A percentile compares a stretch with the other conserved stretches of the same genome.
These are phyloP conservation scores for Drosophila parabipectinata DNA, from an alignment of 1,140 invertebrate genomes.

Conservation along the genomic window DNA sequence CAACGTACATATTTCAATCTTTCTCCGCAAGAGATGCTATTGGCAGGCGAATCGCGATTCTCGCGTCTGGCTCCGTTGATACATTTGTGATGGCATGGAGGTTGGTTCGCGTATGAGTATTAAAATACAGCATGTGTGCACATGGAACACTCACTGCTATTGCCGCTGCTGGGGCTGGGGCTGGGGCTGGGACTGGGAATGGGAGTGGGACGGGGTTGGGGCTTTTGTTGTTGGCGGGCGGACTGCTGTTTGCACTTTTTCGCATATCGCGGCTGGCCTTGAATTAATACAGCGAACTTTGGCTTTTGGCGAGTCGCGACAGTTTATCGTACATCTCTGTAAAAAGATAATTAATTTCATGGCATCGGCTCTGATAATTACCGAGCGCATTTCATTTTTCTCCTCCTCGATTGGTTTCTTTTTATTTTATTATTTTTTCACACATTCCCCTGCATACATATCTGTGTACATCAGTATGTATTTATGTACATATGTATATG, in stretches of 20 bases:
- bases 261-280: constrained; percentile 76
- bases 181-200: constrained; percentile 20
- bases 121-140: constrained; percentile 17
- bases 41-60: constrained; percentile 14
- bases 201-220: constrained; percentile 2
- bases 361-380: constrained; percentile 64
- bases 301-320: constrained; percentile 62
- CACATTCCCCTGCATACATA: background rate
- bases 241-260: constrained; percentile 44
- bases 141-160: constrained; percentile 32
- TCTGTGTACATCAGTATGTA: background rate
- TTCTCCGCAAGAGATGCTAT: constrained; percentile 9
- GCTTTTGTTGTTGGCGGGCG: constrained; percentile 1
- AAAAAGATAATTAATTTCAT: constrained; percentile 81
- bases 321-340: constrained; percentile 82
- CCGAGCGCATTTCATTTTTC: constrained; percentile 70
- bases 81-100: constrained; percentile 5
- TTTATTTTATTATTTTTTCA: constrained; percentile 2
- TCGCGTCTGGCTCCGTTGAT: constrained; percentile 6
- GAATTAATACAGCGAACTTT: constrained; percentile 82
- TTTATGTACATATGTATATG: background rate
- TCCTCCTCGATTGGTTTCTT: constrained; percentile 9
- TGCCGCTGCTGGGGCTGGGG: constrained; percentile 24
- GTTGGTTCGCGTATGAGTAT: constrained; percentile 2
- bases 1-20: background rate